phyloP scores from a whole-genome alignment of 2,888 invertebrate genomes.

The Corbicula japonica region DNA sequence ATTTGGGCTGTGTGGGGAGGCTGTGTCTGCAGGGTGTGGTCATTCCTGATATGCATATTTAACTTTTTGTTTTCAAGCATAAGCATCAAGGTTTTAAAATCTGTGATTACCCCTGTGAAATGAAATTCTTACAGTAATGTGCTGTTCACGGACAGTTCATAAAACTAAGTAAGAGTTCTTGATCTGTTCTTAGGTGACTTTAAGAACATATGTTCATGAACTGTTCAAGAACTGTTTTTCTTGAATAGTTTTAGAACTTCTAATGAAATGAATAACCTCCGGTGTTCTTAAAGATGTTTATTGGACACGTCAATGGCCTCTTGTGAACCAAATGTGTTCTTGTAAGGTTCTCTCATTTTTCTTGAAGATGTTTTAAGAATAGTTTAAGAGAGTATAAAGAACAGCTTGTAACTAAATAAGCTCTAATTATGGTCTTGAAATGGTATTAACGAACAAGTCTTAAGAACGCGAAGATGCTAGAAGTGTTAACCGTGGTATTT shows the following conservation, averaged over 20 bases:
- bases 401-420: conserved; percentile 2
- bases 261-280: too few species aligned
- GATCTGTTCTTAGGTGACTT: conserved; percentile 8
- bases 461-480: too few species aligned
- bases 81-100: too few species aligned
- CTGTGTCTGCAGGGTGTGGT: too few species aligned
- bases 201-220: conserved; percentile 5
- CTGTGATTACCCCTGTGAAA: conserved; percentile 8
- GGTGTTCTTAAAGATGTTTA: background rate
- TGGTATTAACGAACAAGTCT: background rate
- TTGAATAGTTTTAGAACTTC: conserved; percentile 6
- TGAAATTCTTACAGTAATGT: background rate
- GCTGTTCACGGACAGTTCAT: background rate
- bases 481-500: too few species aligned
- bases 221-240: conserved; percentile 6
- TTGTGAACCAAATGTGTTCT: background rate
- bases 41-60: too few species aligned
- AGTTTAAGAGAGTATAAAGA: conserved; percentile 6
- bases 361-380: conserved; percentile 7
- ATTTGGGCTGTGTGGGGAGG: too few species aligned
- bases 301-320: background rate
- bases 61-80: too few species aligned
- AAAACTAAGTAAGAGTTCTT: conserved; percentile 9
- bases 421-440: conserved; percentile 1
- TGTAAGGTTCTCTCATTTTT: conserved; percentile 8